Conservation (phyloP, 2,797 vertebrate species). For the Aeoliscus strigatus region DNA sequence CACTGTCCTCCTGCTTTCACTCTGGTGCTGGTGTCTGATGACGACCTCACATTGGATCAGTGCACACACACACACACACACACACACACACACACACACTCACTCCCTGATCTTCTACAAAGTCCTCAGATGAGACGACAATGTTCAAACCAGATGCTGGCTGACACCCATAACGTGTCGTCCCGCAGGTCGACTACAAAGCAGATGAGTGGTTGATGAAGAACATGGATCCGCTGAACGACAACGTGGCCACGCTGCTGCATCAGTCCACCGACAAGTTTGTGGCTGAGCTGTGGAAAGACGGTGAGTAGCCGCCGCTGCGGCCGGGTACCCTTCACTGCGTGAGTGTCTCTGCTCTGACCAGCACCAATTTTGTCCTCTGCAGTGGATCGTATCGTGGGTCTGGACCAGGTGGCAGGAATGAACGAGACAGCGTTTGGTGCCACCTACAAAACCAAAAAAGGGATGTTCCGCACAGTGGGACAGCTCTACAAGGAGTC, state of each 20-base stretch:
- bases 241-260: conserved; percentile 91
- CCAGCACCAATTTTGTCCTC: conserved; percentile 9
- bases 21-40: too few species aligned
- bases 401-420: conserved; percentile 94
- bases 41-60: too few species aligned
- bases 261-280: conserved; percentile 97
- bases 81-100: too few species aligned
- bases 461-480: conserved; percentile 96
- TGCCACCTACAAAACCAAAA: conserved; percentile 94
- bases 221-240: conserved; percentile 98
- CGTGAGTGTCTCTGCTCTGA: conserved; percentile 25
- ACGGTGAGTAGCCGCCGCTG: conserved; percentile 73
- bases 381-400: conserved; percentile 94
- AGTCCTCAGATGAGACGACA: too few species aligned
- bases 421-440: conserved; percentile 96
- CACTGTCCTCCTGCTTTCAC: background rate
- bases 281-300: conserved; percentile 94
- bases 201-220: conserved; percentile 98
- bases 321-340: too few species aligned
- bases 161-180: too few species aligned
- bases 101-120: too few species aligned
- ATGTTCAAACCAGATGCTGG: too few species aligned
- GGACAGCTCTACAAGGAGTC: conserved; percentile 98
- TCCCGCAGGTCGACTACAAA: conserved; percentile 91
- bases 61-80: too few species aligned